Conservation (phyloP, 2,113 vertebrate genomes). For the Orcinus orca region DNA sequence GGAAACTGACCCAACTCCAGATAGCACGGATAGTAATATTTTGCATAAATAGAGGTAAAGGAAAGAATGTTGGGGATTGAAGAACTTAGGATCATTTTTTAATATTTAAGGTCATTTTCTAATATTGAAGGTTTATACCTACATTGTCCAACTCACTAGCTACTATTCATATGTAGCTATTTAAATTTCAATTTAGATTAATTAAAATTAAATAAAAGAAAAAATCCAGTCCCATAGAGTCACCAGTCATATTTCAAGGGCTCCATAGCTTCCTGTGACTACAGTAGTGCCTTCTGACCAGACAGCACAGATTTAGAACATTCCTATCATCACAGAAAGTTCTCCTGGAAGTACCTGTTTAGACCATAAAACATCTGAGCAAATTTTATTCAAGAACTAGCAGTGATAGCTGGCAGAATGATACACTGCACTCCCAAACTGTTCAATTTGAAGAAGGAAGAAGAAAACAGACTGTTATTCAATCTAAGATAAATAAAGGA, state of each 20-base stretch:
- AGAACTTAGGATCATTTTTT: neutral
- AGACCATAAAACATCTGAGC: conserved; percentile 3
- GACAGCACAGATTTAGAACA: neutral
- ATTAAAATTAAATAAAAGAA: neutral
- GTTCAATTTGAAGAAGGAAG: conserved; percentile 31
- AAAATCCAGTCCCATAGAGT: neutral
- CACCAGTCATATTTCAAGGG: neutral
- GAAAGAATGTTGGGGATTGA: neutral
- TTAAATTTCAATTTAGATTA: conserved; percentile 13
- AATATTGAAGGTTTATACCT: neutral
- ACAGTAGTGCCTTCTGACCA: neutral
- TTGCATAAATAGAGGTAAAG: neutral
- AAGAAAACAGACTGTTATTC: conserved; percentile 33
- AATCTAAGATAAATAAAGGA: conserved; percentile 34
- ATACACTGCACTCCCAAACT: neutral
- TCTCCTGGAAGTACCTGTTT: neutral
- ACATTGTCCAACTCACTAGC: neutral
- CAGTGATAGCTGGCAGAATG: conserved; percentile 23
- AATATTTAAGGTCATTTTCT: neutral
- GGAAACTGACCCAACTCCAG: neutral
- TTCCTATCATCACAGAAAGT: neutral
- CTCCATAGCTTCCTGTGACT: neutral
- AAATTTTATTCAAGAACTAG: conserved; percentile 37
- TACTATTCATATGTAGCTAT: neutral
- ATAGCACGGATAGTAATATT: neutral